Conservation (phyloP, 2,113 vertebrate genomes). For the Lathamus discolor region DNA sequence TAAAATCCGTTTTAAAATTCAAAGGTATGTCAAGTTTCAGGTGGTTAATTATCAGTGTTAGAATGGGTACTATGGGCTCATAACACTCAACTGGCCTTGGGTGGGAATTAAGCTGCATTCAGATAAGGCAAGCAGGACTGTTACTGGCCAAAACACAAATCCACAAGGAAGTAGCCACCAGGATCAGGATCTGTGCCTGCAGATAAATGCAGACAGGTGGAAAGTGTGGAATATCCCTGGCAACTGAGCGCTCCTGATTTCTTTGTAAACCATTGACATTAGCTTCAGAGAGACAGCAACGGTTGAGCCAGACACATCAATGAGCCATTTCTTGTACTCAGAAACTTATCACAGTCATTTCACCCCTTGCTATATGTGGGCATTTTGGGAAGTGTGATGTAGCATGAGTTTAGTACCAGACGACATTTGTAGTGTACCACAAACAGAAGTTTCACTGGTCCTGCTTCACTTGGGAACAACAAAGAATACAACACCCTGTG, state of each 20-base stretch:
- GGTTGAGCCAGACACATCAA: neutral
- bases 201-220: neutral
- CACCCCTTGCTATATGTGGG: rapidly evolving
- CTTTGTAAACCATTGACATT: neutral
- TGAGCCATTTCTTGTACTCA: neutral
- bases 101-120: neutral
- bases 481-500: neutral
- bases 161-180: neutral
- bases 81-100: neutral
- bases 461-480: neutral
- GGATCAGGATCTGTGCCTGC: neutral
- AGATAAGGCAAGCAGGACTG: neutral
- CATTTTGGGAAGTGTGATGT: neutral
- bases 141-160: neutral
- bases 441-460: neutral
- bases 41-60: slow-evolving; percentile 52
- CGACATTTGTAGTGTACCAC: neutral
- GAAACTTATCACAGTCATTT: neutral
- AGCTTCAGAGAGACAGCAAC: neutral
- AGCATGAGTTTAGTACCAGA: neutral
- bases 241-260: neutral
- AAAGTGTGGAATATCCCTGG: neutral
- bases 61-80: neutral
- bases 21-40: slow-evolving; percentile 36
- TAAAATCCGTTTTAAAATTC: slow-evolving; percentile 24